Conservation (phyloP, 2,797 vertebrate species). For the Allobates femoralis region DNA sequence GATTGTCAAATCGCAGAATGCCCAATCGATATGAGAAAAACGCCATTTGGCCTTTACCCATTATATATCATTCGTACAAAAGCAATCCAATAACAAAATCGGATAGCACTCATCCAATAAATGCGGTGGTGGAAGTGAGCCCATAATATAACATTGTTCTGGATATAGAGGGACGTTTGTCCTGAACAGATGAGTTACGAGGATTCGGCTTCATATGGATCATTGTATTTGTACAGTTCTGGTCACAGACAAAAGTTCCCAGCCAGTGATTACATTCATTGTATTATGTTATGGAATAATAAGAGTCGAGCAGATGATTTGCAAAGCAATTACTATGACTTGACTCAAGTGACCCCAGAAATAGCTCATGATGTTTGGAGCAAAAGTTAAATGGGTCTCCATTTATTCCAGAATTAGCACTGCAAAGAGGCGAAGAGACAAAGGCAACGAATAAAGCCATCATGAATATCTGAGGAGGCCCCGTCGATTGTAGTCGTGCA, state of each 20-base stretch:
- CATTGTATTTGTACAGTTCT: neutral
- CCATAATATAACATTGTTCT: neutral
- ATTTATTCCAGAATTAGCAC: neutral
- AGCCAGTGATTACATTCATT: neutral
- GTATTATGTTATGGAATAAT: slow-evolving; percentile 6
- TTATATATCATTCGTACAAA: no score
- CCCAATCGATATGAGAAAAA: no score
- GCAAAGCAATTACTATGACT: slow-evolving; percentile 5
- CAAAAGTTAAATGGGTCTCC: slow-evolving; percentile 19
- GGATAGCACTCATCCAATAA: no score
- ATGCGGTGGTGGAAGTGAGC: no score
- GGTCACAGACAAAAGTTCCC: neutral
- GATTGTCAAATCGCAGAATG: no score
- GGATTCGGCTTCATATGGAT: neutral
- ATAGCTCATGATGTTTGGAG: neutral
- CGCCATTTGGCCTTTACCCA: no score
- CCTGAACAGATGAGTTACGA: slow-evolving; percentile 13
- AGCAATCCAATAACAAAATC: no score
- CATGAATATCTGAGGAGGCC: neutral
- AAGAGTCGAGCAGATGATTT: neutral
- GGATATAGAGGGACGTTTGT: neutral
- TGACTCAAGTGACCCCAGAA: neutral
- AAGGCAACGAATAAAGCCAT: neutral
- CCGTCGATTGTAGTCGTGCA: neutral
- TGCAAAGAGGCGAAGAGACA: neutral